phyloP scores from a whole-genome alignment of 1,140 invertebrate species.

The Potamilus streckersoni region DNA sequence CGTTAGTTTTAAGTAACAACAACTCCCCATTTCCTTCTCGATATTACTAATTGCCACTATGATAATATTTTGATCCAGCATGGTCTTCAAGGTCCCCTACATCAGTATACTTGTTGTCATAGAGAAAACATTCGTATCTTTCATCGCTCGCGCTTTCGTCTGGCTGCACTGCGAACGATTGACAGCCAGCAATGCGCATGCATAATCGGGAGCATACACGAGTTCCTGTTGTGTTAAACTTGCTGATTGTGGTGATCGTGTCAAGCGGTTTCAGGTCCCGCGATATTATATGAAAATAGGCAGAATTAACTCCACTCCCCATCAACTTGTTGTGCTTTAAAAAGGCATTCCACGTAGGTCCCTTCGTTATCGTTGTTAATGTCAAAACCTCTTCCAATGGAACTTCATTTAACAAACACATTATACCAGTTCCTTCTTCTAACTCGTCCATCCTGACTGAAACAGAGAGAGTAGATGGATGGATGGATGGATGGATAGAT shows the following conservation, averaged over 20 bases:
- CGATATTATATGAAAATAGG: slow-evolving; percentile 9
- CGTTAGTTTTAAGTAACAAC: too few relatives aligned
- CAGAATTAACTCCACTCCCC: slow-evolving; percentile 8
- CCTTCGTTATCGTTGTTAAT: slow-evolving; percentile 19
- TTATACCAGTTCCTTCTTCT: slow-evolving; percentile 6
- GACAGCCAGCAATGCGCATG: slow-evolving; percentile 23
- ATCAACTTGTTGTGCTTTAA: slow-evolving; percentile 7
- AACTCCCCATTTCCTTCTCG: too few relatives aligned
- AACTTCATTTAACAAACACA: not conserved
- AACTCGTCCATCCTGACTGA: slow-evolving; percentile 10
- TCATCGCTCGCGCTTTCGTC: too few relatives aligned
- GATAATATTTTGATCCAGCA: too few relatives aligned
- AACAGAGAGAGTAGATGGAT: not conserved
- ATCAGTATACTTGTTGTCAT: too few relatives aligned
- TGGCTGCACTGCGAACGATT: not conserved
- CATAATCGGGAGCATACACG: slow-evolving; percentile 27
- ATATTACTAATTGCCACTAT: too few relatives aligned
- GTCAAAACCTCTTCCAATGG: slow-evolving; percentile 5
- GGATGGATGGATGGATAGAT: not conserved
- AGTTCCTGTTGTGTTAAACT: slow-evolving; percentile 19
- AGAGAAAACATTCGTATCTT: too few relatives aligned
- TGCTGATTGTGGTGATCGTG: slow-evolving; percentile 18
- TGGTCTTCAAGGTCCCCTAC: too few relatives aligned
- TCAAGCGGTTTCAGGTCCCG: slow-evolving; percentile 13
- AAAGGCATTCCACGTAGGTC: slow-evolving; percentile 17